Evolutionary conservation across 2,888 invertebrate species (phyloP).

Genomic region (Bembecia ichneumoniformis): DNA sequence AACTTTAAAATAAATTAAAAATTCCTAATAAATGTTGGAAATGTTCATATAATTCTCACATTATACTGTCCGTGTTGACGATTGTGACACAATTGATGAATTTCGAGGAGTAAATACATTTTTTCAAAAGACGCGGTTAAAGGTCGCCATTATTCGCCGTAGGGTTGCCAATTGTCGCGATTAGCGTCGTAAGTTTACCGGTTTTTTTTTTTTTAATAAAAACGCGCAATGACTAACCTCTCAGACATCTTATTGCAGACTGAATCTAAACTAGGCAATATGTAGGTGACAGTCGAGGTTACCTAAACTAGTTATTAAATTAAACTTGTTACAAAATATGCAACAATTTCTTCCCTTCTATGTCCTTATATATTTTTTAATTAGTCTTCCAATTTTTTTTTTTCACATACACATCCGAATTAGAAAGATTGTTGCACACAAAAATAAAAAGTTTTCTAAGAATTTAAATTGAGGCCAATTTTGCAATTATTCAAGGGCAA

Average conservation of each 20-base stretch:
- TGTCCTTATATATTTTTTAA: too few relatives aligned
- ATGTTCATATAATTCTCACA: conserved; percentile 2
- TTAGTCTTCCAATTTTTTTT: too few relatives aligned
- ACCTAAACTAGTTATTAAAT: not conserved
- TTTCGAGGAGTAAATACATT: conserved; percentile 13
- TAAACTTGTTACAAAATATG: not conserved
- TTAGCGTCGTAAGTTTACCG: conserved; percentile 4
- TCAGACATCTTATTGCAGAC: conserved; percentile 6
- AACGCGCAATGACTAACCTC: conserved; percentile 10
- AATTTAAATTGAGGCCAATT: not conserved
- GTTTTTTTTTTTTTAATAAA: conserved; percentile 1
- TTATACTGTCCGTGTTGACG: conserved; percentile 1
- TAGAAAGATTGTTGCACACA: too few relatives aligned
- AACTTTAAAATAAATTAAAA: not conserved
- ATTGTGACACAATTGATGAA: conserved; percentile 10
- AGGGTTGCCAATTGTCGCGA: conserved; percentile 2
- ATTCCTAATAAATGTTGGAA: not conserved
- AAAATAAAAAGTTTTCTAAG: not conserved
- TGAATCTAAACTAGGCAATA: not conserved
- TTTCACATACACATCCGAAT: too few relatives aligned
- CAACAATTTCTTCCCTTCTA: too few relatives aligned
- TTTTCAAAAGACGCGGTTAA: conserved; percentile 4
- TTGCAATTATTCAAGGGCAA: not conserved
- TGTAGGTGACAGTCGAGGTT: not conserved
- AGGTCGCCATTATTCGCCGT: conserved; percentile 1